phyloP scores from a whole-genome alignment of 2,888 invertebrate genomes.

The Phengaris arion region DNA sequence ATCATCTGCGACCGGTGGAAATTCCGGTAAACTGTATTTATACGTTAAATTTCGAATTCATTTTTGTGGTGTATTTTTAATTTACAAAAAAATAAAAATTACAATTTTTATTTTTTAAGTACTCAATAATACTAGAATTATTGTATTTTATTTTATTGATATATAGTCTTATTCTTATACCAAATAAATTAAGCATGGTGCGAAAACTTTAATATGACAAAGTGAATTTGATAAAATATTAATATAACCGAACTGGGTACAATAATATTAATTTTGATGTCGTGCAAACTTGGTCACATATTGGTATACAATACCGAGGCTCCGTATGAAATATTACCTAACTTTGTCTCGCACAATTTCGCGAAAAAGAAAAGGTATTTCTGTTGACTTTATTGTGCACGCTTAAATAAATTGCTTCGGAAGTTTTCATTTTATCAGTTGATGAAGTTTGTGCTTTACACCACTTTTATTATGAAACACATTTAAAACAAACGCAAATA shows the following conservation, averaged over 20 bases:
- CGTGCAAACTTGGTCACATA: slow-evolving; percentile 22
- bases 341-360: slow-evolving; percentile 26
- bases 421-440: slow-evolving; percentile 9
- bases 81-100: neutral
- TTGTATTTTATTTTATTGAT: too few species aligned
- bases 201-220: neutral
- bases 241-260: neutral
- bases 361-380: slow-evolving; percentile 22
- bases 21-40: neutral
- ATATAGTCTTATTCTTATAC: too few species aligned
- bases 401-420: slow-evolving; percentile 18
- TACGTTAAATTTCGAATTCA: neutral
- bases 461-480: neutral
- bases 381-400: slow-evolving; percentile 22
- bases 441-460: slow-evolving; percentile 1
- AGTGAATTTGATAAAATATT: slow-evolving; percentile 10
- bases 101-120: too few species aligned
- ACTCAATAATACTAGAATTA: too few species aligned
- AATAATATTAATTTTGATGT: slow-evolving; percentile 25
- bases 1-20: neutral
- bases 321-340: slow-evolving; percentile 26
- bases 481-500: neutral
- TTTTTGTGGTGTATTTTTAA: neutral
- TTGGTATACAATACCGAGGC: slow-evolving; percentile 17
- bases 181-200: neutral